These are phyloP conservation scores for Grus americana DNA, from an alignment of 2,113 vertebrate species.

Conservation along the genomic window DNA sequence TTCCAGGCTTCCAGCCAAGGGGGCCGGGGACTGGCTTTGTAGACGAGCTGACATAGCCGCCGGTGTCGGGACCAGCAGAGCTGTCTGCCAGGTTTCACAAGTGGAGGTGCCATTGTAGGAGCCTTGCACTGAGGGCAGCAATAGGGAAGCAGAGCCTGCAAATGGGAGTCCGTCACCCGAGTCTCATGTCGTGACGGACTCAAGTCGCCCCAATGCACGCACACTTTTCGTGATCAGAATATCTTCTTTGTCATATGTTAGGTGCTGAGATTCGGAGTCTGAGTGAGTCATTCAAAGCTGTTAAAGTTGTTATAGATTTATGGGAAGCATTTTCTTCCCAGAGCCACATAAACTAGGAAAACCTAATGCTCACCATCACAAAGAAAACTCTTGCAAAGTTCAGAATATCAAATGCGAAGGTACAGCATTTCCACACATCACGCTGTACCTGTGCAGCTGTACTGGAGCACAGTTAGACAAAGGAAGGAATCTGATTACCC, in stretches of 20 bases:
- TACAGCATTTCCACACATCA: not conserved
- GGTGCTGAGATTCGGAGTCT: not conserved
- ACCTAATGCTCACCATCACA: not conserved
- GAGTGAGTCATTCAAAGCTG: not conserved
- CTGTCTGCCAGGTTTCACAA: conserved; percentile 30
- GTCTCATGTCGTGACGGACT: not conserved
- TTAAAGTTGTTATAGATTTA: not conserved
- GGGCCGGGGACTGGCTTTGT: not conserved
- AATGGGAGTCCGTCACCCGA: not conserved
- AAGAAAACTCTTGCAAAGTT: not conserved
- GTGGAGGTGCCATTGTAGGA: not conserved
- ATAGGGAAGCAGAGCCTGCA: not conserved
- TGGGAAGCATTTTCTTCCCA: not conserved
- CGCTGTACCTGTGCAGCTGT: not conserved
- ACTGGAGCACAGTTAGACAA: not conserved
- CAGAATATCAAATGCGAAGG: not conserved
- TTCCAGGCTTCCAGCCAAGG: conserved; percentile 62
- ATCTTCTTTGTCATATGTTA: not conserved
- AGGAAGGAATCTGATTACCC: not conserved
- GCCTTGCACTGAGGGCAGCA: not conserved
- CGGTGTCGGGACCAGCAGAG: not conserved
- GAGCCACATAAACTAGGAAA: not conserved
- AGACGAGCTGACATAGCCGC: not conserved
- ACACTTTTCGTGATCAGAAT: not conserved
- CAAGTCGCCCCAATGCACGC: not conserved